Evolutionary conservation across 1,140 invertebrate species (phyloP).

Genomic region (Drosophila sulfurigaster): DNA sequence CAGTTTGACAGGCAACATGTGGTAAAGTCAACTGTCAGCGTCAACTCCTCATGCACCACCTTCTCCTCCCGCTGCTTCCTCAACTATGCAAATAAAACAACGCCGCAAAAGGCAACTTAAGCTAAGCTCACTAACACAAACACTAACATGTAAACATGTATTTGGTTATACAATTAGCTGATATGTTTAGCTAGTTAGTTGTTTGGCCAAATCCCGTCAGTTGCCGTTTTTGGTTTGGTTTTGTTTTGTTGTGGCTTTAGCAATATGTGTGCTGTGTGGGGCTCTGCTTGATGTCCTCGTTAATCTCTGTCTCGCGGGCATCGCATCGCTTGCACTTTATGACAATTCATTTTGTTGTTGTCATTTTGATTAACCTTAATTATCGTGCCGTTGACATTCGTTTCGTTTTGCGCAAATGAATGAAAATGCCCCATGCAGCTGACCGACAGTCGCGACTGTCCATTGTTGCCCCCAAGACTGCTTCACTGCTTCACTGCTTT

Average conservation of each 20-base stretch:
- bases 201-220: constrained; percentile 35
- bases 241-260: not conserved
- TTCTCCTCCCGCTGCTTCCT: not conserved
- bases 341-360: constrained; percentile 49
- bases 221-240: constrained; percentile 14
- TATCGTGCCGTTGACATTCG: constrained; percentile 70
- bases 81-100: constrained; percentile 34
- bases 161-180: constrained; percentile 43
- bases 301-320: constrained; percentile 52
- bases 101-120: constrained; percentile 27
- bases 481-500: constrained; percentile 25
- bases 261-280: constrained; percentile 8
- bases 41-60: not conserved
- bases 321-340: constrained; percentile 41
- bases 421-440: constrained; percentile 30
- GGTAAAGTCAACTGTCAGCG: constrained; percentile 40
- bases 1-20: constrained; percentile 56
- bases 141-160: constrained; percentile 12
- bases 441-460: not conserved
- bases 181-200: constrained; percentile 24
- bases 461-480: constrained; percentile 1
- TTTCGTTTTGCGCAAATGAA: constrained; percentile 38
- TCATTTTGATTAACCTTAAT: constrained; percentile 81
- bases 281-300: constrained; percentile 58
- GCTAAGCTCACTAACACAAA: constrained; percentile 19